Conservation (phyloP, 2,113 vertebrate species). For the Leiothrix lutea region DNA sequence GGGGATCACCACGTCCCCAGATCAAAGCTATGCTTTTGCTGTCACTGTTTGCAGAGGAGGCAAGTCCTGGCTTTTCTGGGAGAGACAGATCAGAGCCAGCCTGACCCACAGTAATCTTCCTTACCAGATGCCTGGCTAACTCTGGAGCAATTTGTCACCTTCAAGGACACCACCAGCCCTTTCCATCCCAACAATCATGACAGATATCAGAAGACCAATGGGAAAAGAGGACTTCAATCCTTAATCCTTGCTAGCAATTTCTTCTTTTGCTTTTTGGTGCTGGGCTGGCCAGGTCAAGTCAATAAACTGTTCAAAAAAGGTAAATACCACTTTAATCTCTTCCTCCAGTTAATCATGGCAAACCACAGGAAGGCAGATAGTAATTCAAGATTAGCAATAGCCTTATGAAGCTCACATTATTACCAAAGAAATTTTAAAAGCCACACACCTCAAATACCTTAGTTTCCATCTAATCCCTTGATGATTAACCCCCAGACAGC, state of each 20-base stretch:
- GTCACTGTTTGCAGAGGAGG: not conserved
- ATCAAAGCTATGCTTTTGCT: not conserved
- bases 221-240: not conserved
- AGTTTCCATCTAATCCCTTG: not conserved
- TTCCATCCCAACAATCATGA: not conserved
- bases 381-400: conserved; percentile 4
- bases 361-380: conserved; percentile 25
- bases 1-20: not conserved
- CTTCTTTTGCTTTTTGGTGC: not conserved
- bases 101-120: not conserved
- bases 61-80: not conserved
- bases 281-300: not conserved
- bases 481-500: conserved; percentile 17
- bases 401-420: not conserved
- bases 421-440: not conserved
- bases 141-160: not conserved
- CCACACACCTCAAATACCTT: not conserved
- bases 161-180: rapidly evolving
- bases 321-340: not conserved
- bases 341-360: not conserved
- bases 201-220: not conserved
- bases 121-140: rapidly evolving
- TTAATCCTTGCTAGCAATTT: not conserved
- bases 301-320: not conserved
- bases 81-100: not conserved